These are phyloP conservation scores for Ophioninae sp. DNA, from an alignment of 2,888 invertebrate species.

Conservation along the genomic window DNA sequence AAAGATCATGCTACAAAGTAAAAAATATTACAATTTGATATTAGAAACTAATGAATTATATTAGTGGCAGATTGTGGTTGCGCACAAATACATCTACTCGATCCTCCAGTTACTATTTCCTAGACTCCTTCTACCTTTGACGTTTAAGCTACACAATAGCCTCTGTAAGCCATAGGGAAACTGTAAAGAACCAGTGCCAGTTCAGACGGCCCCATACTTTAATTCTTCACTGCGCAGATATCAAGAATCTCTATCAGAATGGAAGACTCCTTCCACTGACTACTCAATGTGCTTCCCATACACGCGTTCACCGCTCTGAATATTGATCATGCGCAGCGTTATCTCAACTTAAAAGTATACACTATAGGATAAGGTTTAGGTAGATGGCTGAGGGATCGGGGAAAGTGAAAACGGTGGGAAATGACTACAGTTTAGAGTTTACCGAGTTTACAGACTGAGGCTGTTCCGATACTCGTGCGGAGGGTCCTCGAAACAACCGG, in stretches of 20 bases:
- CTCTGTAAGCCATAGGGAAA: no score
- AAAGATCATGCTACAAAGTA: neutral
- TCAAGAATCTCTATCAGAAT: no score
- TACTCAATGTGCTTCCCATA: neutral
- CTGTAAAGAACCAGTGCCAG: no score
- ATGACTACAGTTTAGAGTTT: constrained; percentile 53
- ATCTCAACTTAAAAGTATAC: neutral
- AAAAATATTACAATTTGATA: neutral
- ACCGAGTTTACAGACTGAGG: constrained; percentile 36
- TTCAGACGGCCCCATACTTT: no score
- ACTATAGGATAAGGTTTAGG: no score
- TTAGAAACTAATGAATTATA: neutral
- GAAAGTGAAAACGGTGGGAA: constrained; percentile 9
- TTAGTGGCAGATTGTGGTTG: neutral
- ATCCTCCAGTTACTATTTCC: neutral
- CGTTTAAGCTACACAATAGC: no score
- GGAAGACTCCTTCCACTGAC: neutral
- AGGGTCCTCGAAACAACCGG: constrained; percentile 47
- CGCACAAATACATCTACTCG: neutral
- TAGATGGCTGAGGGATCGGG: neutral
- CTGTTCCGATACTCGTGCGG: constrained; percentile 40
- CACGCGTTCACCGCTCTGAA: neutral
- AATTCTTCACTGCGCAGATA: no score
- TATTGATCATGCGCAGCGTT: neutral
- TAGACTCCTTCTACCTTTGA: no score